Evolutionary conservation across 2,888 invertebrate species (phyloP).

Genomic region (Rhopalosiphum nymphaeae): DNA sequence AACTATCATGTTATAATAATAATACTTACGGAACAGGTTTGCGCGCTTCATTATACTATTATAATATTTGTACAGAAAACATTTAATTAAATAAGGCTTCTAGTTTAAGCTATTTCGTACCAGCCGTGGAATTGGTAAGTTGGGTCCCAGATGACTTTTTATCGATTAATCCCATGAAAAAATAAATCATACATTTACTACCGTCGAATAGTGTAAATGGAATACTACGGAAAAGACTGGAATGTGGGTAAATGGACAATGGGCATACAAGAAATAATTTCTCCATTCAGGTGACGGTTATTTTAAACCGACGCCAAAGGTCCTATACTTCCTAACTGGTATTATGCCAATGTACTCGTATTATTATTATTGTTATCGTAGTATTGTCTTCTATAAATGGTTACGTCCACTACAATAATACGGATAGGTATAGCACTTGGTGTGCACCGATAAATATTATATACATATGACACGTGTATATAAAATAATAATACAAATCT

Average conservation of each 20-base stretch:
- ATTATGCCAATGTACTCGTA: neutral
- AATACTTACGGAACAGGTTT: neutral
- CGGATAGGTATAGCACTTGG: neutral
- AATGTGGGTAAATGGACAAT: neutral
- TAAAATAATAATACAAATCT: neutral
- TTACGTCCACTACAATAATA: neutral
- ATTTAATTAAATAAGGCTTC: neutral
- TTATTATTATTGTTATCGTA: neutral
- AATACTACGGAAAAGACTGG: neutral
- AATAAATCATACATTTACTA: neutral
- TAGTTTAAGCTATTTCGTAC: neutral
- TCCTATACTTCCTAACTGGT: neutral
- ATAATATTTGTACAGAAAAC: neutral
- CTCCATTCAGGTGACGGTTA: neutral
- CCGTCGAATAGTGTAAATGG: neutral
- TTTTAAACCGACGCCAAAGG: neutral
- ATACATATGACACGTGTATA: neutral
- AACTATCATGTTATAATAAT: no score
- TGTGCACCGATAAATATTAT: neutral
- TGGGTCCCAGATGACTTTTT: no score
- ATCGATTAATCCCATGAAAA: no score
- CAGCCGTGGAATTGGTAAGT: no score
- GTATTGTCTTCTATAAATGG: slow-evolving; percentile 32
- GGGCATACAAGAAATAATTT: neutral
- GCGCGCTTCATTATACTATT: neutral